Evolutionary conservation across 1,140 invertebrate species (phyloP).

Genomic region (honey bee (Apis mellifera)): DNA sequence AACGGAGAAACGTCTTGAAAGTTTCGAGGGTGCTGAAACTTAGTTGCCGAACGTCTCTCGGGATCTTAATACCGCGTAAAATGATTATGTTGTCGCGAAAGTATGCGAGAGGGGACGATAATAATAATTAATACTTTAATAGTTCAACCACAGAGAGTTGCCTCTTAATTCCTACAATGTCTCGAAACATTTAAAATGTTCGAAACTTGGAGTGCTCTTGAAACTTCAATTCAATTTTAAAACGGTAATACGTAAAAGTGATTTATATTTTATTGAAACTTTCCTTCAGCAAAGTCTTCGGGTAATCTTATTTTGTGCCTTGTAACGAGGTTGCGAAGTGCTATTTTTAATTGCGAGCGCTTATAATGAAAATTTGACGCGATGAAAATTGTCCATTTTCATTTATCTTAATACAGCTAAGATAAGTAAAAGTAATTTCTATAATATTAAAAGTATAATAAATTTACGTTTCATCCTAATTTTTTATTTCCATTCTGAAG

Average conservation of each 20-base stretch:
- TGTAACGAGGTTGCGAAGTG: too few species aligned
- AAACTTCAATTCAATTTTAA: neutral
- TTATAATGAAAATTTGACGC: too few species aligned
- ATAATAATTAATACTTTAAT: slow-evolving; percentile 33
- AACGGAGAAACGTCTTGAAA: neutral
- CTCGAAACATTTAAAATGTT: neutral
- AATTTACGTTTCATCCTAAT: too few species aligned
- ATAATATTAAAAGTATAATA: too few species aligned
- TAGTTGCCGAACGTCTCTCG: neutral
- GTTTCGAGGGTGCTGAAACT: slow-evolving; percentile 2
- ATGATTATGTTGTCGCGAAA: slow-evolving; percentile 21
- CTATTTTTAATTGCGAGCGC: too few species aligned
- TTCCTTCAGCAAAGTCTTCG: neutral
- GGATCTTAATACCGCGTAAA: slow-evolving; percentile 33
- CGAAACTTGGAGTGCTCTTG: neutral
- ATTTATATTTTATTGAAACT: neutral
- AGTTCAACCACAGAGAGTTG: neutral
- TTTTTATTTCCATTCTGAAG: too few species aligned
- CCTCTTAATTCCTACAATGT: neutral
- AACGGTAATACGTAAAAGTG: neutral
- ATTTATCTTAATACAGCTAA: too few species aligned
- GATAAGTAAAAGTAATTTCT: too few species aligned
- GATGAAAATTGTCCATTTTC: too few species aligned
- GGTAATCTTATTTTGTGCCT: too few species aligned
- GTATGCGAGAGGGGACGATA: slow-evolving; percentile 13